phyloP scores from a whole-genome alignment of 2,797 vertebrate species.

The Sebastiscus albofasciatus region DNA sequence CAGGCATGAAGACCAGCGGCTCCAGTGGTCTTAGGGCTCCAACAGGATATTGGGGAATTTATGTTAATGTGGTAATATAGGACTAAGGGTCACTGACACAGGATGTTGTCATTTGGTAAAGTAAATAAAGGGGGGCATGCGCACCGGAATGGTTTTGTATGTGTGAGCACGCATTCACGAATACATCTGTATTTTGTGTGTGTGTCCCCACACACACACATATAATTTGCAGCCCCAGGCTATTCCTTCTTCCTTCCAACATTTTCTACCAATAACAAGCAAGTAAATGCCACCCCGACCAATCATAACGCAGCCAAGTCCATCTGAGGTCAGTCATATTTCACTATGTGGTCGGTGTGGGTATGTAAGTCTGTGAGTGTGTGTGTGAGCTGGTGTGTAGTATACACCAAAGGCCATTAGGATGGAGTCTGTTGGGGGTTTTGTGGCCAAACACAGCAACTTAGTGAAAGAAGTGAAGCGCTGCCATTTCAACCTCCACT shows the following conservation, averaged over 20 bases:
- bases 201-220: not conserved
- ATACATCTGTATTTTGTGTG: constrained; percentile 9
- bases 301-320: constrained; percentile 40
- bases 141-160: constrained; percentile 19
- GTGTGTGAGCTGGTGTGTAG: not conserved
- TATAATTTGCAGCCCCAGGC: not conserved
- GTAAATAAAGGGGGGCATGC: constrained; percentile 47
- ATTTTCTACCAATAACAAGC: constrained; percentile 41
- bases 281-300: constrained; percentile 7
- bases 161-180: constrained; percentile 1
- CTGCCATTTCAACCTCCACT: constrained; percentile 60
- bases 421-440: constrained; percentile 41
- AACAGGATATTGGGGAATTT: constrained; percentile 68
- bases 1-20: constrained; percentile 37
- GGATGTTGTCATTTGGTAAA: constrained; percentile 69
- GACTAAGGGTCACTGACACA: constrained; percentile 50
- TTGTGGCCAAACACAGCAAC: constrained; percentile 48
- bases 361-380: constrained; percentile 5
- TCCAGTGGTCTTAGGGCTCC: constrained; percentile 40
- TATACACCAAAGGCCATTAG: constrained; percentile 44
- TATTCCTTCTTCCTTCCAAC: constrained; percentile 30
- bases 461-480: constrained; percentile 49
- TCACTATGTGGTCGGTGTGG: constrained; percentile 49
- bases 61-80: constrained; percentile 62
- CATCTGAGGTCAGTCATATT: constrained; percentile 36